Base-by-base conservation (phyloP, 2,888 invertebrate species). In the Dexiosoma caninum region DNA sequence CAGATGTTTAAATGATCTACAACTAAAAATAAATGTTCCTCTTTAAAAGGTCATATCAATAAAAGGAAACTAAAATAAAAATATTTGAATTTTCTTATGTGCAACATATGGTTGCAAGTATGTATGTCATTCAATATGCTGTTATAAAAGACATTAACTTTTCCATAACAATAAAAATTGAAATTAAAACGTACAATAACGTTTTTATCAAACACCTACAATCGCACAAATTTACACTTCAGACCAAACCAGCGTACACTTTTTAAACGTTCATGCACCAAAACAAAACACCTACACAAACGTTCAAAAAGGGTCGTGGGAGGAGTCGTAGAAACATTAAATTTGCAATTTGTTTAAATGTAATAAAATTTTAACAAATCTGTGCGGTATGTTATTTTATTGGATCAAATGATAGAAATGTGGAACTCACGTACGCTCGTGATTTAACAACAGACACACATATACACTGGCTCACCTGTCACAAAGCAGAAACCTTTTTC, bases 321-420 rank as follows among this genome's bases (percentile, higher is more conserved):
- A 27, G 27, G 3, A 27, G 7, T 30, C 49, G 59, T 49, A 40
- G 10, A 49, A 12, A 74, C 74, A 79, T 79, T 64, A 70, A 64
- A 75, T 79, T 79, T 70, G 59, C 79, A 75, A 75, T 79, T 70
- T 75, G 74, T 79, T 79, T 79, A 75, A 75, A 75, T 75, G 69
- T 75, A 75, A 79, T 75, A 70, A 79, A 74, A 70, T 59, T 79
- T 70, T 69, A 70, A 79, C 74, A 79, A 79, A 75, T 79, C 79
- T 79, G 79, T 70, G 42, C 64, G 64, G 64, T 66, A 35, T 71
- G 72, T 59, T 78, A 74, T 79, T 79, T 75, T 64, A 75, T 70
- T 69, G 64, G 40, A 70, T 70, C 57, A 70, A 70, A 70, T 70
- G 69, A 70, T 75, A 75, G 57, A 70, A 60, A 64, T 70, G 57